Evolutionary conservation across 1,140 invertebrate genomes (phyloP).

Genomic region (Euura lappo): DNA sequence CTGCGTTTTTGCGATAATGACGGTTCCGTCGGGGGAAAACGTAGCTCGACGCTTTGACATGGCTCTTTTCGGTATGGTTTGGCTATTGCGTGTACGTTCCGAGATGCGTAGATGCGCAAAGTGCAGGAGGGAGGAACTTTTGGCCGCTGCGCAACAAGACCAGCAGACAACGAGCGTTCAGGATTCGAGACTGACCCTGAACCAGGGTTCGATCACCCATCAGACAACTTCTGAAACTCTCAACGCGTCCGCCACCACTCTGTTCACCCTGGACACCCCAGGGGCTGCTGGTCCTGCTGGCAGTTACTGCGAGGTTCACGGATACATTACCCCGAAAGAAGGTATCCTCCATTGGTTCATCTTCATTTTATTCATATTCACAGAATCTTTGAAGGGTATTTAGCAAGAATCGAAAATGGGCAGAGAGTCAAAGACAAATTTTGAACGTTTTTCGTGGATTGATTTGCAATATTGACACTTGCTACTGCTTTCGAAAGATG

Average conservation of each 20-base stretch:
- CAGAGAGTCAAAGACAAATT: too few relatives aligned
- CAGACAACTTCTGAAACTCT: conserved; percentile 33
- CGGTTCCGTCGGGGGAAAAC: conserved; percentile 48
- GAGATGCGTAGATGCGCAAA: conserved; percentile 76
- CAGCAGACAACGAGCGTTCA: conserved; percentile 17
- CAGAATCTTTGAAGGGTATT: too few relatives aligned
- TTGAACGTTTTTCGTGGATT: too few relatives aligned
- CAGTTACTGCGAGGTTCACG: conserved; percentile 68
- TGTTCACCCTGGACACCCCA: conserved; percentile 63
- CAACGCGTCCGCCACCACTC: conserved; percentile 55
- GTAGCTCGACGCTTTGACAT: conserved; percentile 62
- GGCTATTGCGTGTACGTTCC: conserved; percentile 77
- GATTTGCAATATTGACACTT: too few relatives aligned
- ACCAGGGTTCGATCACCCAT: background rate
- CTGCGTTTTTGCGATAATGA: conserved; percentile 54
- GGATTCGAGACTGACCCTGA: background rate
- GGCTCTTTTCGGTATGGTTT: conserved; percentile 86
- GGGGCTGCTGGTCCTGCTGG: conserved; percentile 52
- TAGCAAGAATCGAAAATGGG: too few relatives aligned
- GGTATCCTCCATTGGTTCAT: conserved; percentile 48
- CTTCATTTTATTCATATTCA: background rate
- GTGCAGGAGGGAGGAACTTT: conserved; percentile 66
- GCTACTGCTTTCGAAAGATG: too few relatives aligned
- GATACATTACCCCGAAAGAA: conserved; percentile 65
- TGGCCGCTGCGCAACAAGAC: conserved; percentile 36